Percentiles rank a stretch among this genome's conserved stretches.
Evolutionary conservation across 2,113 vertebrate species (phyloP).

Genomic region (Piaya cayana): DNA sequence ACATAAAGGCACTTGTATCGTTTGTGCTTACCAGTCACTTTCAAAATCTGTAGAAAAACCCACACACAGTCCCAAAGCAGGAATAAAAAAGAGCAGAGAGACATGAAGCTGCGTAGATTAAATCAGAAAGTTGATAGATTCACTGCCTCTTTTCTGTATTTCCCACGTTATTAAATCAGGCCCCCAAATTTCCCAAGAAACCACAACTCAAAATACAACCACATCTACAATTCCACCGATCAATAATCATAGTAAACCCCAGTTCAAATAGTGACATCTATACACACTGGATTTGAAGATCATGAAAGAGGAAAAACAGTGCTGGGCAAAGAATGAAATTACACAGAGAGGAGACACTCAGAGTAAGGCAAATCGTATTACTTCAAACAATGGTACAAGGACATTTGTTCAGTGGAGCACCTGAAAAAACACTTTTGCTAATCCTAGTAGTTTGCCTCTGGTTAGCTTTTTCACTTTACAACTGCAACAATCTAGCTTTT

Average conservation of each 20-base stretch:
- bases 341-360: not conserved
- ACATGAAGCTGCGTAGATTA: not conserved
- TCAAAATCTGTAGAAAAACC: not conserved
- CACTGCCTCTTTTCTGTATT: not conserved
- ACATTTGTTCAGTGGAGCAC: not conserved
- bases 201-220: not conserved
- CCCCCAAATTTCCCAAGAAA: not conserved
- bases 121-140: not conserved
- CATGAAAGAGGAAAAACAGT: not conserved
- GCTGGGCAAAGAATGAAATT: not conserved
- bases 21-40: not conserved
- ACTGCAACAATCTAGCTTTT: not conserved
- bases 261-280: not conserved
- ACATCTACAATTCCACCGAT: not conserved
- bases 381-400: not conserved
- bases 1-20: not conserved
- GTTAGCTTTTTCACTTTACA: not conserved
- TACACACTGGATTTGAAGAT: not conserved
- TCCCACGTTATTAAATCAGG: not conserved
- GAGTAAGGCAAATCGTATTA: constrained; percentile 5
- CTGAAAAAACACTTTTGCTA: not conserved
- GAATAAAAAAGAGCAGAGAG: not conserved
- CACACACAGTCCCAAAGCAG: not conserved
- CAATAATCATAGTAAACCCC: not conserved
- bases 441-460: not conserved